Evolutionary conservation across 2,797 vertebrate species (phyloP).

Genomic region (Orientallactaga sibirica): DNA sequence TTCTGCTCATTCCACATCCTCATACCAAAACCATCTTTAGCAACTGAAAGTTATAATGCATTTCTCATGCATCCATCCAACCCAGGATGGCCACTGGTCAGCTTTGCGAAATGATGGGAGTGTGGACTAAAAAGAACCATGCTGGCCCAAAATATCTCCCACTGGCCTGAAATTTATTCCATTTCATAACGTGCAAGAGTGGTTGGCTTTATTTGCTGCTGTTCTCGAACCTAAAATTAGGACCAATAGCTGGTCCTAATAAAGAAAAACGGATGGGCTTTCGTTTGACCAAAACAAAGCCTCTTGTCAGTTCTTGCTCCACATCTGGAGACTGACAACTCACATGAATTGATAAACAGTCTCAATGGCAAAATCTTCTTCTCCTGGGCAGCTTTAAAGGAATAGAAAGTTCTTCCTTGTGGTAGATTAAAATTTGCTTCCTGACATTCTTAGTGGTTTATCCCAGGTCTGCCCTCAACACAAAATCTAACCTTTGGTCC

Average conservation of each 20-base stretch:
- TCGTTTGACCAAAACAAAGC: slow-evolving; percentile 72
- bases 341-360: slow-evolving; percentile 54
- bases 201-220: slow-evolving; percentile 82
- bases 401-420: slow-evolving; percentile 42
- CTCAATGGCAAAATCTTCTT: slow-evolving; percentile 55
- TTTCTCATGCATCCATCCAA: slow-evolving; percentile 30
- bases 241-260: slow-evolving; percentile 80
- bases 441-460: background rate
- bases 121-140: slow-evolving; percentile 65
- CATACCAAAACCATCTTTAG: slow-evolving; percentile 1
- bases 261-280: slow-evolving; percentile 80
- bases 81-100: slow-evolving; percentile 39
- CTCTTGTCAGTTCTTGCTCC: slow-evolving; percentile 69
- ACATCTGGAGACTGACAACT: slow-evolving; percentile 52
- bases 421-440: slow-evolving; percentile 40
- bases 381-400: slow-evolving; percentile 45
- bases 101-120: slow-evolving; percentile 51
- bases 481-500: slow-evolving; percentile 34
- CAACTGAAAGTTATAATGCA: slow-evolving; percentile 34
- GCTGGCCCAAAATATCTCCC: slow-evolving; percentile 75
- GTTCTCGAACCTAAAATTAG: slow-evolving; percentile 83
- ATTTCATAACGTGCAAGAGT: slow-evolving; percentile 80
- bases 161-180: slow-evolving; percentile 76
- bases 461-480: slow-evolving; percentile 59
- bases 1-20: background rate